Evolutionary conservation across 2,888 invertebrate genomes (phyloP).

Genomic region (Drosophila anomelani): DNA sequence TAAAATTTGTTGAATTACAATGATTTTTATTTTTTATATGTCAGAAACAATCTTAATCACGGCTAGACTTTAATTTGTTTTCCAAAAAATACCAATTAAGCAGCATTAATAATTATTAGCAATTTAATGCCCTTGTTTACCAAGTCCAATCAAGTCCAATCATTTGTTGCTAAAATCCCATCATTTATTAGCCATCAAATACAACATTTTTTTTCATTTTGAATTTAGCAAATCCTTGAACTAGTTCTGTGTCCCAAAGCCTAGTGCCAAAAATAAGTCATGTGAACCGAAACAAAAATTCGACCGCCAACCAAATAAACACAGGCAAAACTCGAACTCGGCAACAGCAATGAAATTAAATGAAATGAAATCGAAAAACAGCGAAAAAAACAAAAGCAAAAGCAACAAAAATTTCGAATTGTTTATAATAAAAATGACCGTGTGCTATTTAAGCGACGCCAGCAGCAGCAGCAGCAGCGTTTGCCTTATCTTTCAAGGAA

Average conservation of each 20-base stretch:
- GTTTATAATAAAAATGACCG: constrained; percentile 83
- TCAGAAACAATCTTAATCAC: background rate
- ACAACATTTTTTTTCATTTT: constrained; percentile 14
- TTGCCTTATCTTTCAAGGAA: constrained; percentile 84
- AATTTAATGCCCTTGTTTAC: constrained; percentile 6
- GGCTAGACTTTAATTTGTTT: background rate
- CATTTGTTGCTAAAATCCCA: constrained; percentile 15
- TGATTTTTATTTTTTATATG: too few species aligned
- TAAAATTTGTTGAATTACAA: too few species aligned
- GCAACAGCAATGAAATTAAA: constrained; percentile 61
- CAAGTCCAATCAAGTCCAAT: background rate
- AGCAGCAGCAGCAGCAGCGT: constrained; percentile 36
- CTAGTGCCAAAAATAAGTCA: constrained; percentile 52
- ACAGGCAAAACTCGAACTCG: constrained; percentile 61
- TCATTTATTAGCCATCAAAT: constrained; percentile 24
- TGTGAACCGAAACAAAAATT: constrained; percentile 49
- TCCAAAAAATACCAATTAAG: background rate
- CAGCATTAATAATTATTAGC: background rate
- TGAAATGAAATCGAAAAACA: constrained; percentile 45
- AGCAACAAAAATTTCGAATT: constrained; percentile 66
- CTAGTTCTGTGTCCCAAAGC: constrained; percentile 60
- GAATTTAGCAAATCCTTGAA: constrained; percentile 68
- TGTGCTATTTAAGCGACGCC: constrained; percentile 80
- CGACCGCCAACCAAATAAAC: constrained; percentile 66
- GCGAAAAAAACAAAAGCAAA: constrained; percentile 23